Evolutionary conservation across 92 coral and sea anemone genomes (phyloP).

Genomic region (Bergia puertoricense): DNA sequence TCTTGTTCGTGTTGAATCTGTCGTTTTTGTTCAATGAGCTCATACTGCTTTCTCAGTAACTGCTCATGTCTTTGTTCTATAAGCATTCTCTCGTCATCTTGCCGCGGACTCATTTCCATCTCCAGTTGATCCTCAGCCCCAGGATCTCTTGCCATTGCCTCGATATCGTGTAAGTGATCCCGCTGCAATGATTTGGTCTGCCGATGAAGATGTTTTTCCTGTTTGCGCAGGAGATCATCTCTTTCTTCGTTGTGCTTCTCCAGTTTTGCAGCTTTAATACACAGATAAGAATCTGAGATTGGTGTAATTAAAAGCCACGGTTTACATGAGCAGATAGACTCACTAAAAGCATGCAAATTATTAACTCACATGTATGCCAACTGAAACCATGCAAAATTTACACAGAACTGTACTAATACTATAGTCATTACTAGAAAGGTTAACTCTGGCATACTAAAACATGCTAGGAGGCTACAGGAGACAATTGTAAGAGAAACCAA

Average conservation of each 20-base stretch:
- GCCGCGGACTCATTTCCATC: slow-evolving; percentile 24
- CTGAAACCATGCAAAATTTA: too few relatives aligned
- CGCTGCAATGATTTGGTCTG: slow-evolving; percentile 41
- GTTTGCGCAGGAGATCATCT: slow-evolving; percentile 38
- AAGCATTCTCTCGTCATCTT: slow-evolving; percentile 37
- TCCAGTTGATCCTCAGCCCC: slow-evolving; percentile 19
- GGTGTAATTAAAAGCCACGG: background rate
- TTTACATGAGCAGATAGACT: too few relatives aligned
- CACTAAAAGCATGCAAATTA: too few relatives aligned
- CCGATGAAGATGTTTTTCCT: slow-evolving; percentile 52
- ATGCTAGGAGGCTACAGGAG: too few relatives aligned
- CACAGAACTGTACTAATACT: too few relatives aligned
- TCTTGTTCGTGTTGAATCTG: slow-evolving; percentile 71
- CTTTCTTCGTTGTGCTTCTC: slow-evolving; percentile 59
- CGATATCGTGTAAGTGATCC: slow-evolving; percentile 52
- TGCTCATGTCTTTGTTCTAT: slow-evolving; percentile 54
- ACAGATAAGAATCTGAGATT: background rate
- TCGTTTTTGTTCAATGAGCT: slow-evolving; percentile 65
- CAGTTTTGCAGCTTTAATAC: slow-evolving; percentile 36
- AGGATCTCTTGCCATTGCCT: slow-evolving; percentile 34
- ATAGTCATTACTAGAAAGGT: too few relatives aligned
- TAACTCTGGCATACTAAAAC: too few relatives aligned
- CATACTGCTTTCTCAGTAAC: slow-evolving; percentile 57
- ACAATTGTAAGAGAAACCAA: too few relatives aligned
- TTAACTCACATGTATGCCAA: too few relatives aligned